Evolutionary conservation across 2,888 invertebrate genomes (phyloP).

Genomic region (Drosophila atroscutellata): DNA sequence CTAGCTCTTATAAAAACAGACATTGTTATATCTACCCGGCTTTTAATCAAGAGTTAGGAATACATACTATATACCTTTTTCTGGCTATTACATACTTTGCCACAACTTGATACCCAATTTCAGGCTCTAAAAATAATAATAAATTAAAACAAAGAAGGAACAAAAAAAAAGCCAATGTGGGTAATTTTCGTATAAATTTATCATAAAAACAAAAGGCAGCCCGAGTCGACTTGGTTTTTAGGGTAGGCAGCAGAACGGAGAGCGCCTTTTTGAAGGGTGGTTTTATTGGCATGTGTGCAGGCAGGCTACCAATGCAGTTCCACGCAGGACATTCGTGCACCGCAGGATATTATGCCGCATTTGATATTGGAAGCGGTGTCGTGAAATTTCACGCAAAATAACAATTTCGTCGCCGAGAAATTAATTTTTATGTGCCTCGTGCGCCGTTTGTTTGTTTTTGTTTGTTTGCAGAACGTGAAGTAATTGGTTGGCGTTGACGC

Average conservation of each 20-base stretch:
- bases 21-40: not conserved
- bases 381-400: conserved; percentile 73
- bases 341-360: conserved; percentile 29
- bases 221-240: not conserved
- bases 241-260: conserved; percentile 5
- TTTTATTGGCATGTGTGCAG: conserved; percentile 32
- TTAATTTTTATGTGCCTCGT: conserved; percentile 70
- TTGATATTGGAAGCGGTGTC: conserved; percentile 49
- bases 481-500: conserved; percentile 68
- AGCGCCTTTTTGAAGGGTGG: conserved; percentile 54
- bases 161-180: conserved; percentile 45
- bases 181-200: conserved; percentile 65
- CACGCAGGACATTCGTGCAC: conserved; percentile 19
- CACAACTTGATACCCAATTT: not conserved
- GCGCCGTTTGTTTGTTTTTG: conserved; percentile 43
- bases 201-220: conserved; percentile 32
- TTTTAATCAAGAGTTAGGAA: not conserved
- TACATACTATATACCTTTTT: not conserved
- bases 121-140: conserved; percentile 5
- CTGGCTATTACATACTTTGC: not conserved
- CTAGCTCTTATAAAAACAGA: no score
- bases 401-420: conserved; percentile 73
- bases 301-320: conserved; percentile 18
- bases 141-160: conserved; percentile 26
- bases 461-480: conserved; percentile 75